Evolutionary conservation across 2,888 invertebrate species (phyloP).

Genomic region (Cephus sareptanus): DNA sequence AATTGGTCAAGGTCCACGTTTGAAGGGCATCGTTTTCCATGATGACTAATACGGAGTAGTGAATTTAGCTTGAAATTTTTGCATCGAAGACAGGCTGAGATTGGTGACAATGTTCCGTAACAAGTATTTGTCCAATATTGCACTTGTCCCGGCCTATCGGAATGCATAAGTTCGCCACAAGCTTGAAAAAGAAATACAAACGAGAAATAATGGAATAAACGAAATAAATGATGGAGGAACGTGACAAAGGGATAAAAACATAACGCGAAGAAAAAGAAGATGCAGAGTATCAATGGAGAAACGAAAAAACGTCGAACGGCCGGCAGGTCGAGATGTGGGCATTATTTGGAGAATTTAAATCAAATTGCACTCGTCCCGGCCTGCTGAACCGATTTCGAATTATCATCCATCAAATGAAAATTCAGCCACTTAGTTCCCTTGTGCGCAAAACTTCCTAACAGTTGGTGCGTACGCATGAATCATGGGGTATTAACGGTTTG

Average conservation of each 20-base stretch:
- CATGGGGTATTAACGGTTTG: neutral
- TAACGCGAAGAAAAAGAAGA: neutral
- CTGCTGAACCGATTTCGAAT: constrained; percentile 59
- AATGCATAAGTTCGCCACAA: constrained; percentile 46
- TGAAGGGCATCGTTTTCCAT: constrained; percentile 26
- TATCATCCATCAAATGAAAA: constrained; percentile 17
- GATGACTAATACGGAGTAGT: neutral
- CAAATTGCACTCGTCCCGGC: constrained; percentile 68
- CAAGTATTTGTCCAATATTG: constrained; percentile 59
- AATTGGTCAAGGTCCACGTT: constrained; percentile 45
- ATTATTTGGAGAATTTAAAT: constrained; percentile 58
- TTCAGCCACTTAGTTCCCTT: neutral
- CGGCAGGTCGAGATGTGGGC: constrained; percentile 64
- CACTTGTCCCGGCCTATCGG: constrained; percentile 68
- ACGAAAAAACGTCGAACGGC: constrained; percentile 36
- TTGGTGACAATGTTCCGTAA: constrained; percentile 65
- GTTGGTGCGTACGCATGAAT: neutral
- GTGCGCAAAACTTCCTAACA: neutral
- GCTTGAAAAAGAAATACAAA: neutral
- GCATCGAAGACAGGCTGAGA: constrained; percentile 66
- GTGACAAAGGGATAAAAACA: neutral
- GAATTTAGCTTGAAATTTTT: constrained; percentile 27
- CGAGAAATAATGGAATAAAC: neutral
- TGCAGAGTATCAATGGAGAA: neutral
- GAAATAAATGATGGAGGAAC: constrained; percentile 18